Conservation (phyloP, 1,140 invertebrate genomes). For the Drosophila obscura region DNA sequence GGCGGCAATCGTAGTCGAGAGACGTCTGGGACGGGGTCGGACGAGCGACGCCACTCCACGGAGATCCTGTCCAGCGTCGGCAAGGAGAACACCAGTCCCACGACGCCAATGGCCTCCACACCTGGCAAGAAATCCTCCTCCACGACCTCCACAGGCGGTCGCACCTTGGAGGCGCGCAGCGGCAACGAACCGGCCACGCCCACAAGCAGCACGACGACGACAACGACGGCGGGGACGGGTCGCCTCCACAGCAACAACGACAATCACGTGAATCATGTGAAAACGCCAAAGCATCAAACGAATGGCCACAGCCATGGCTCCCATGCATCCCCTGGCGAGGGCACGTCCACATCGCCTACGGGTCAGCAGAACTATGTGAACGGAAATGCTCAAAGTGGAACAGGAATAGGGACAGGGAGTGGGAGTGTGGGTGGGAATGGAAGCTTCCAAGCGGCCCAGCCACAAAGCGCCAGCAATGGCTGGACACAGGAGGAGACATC, state of each 20-base stretch:
- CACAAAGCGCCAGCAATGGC: constrained; percentile 64
- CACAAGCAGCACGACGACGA: constrained; percentile 48
- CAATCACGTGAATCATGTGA: constrained; percentile 55
- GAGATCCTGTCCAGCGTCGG: constrained; percentile 76
- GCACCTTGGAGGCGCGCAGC: constrained; percentile 53
- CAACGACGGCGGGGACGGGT: constrained; percentile 48
- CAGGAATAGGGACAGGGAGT: constrained; percentile 24
- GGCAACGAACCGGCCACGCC: constrained; percentile 47
- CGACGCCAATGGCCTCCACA: constrained; percentile 21
- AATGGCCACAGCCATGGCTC: constrained; percentile 29
- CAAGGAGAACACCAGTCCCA: constrained; percentile 81
- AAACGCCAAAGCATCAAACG: constrained; percentile 75
- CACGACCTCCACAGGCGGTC: constrained; percentile 25
- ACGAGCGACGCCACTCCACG: constrained; percentile 78
- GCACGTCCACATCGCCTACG: constrained; percentile 60
- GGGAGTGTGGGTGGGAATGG: constrained; percentile 1
- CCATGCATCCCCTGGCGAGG: constrained; percentile 44
- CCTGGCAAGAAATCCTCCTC: constrained; percentile 59
- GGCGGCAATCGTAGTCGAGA: constrained; percentile 66
- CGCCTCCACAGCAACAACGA: constrained; percentile 61
- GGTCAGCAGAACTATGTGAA: constrained; percentile 80
- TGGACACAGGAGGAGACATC: constrained; percentile 49
- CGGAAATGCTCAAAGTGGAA: constrained; percentile 60
- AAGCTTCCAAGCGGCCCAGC: constrained; percentile 66
- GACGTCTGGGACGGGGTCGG: constrained; percentile 29